These are phyloP conservation scores for Uloborus diversus DNA, from an alignment of 1,140 invertebrate species.

Conservation along the genomic window DNA sequence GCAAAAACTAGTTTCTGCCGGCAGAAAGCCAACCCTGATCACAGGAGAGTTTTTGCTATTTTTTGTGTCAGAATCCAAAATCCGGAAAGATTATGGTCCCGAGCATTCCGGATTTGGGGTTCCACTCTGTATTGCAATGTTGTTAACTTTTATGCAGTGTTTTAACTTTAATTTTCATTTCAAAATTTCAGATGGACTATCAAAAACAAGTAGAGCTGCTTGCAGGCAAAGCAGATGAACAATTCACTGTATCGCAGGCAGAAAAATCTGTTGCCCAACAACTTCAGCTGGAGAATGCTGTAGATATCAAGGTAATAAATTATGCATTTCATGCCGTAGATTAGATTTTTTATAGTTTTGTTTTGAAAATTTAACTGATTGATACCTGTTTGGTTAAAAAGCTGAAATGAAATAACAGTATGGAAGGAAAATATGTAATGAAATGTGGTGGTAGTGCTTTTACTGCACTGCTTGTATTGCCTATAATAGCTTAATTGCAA, in stretches of 20 bases:
- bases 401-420: too few relatives aligned
- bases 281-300: conserved; percentile 88
- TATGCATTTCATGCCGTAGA: not conserved
- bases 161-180: not conserved
- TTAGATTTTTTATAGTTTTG: not conserved
- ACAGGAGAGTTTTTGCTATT: not conserved
- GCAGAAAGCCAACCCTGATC: not conserved
- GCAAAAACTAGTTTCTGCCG: too few relatives aligned
- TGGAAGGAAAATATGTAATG: too few relatives aligned
- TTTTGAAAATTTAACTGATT: too few relatives aligned
- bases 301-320: conserved; percentile 96
- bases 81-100: not conserved
- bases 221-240: conserved; percentile 88
- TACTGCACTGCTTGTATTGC: too few relatives aligned
- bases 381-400: too few relatives aligned
- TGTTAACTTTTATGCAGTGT: not conserved
- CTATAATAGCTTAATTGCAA: too few relatives aligned
- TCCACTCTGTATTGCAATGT: conserved; percentile 4
- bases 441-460: too few relatives aligned
- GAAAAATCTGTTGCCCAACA: conserved; percentile 85
- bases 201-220: conserved; percentile 91
- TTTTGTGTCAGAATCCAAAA: not conserved
- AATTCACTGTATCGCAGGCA: conserved; percentile 96
- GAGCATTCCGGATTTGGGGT: not conserved
- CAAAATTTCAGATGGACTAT: conserved; percentile 78